Conservation (phyloP, 2,113 vertebrate species). For the Raja brachyura region DNA sequence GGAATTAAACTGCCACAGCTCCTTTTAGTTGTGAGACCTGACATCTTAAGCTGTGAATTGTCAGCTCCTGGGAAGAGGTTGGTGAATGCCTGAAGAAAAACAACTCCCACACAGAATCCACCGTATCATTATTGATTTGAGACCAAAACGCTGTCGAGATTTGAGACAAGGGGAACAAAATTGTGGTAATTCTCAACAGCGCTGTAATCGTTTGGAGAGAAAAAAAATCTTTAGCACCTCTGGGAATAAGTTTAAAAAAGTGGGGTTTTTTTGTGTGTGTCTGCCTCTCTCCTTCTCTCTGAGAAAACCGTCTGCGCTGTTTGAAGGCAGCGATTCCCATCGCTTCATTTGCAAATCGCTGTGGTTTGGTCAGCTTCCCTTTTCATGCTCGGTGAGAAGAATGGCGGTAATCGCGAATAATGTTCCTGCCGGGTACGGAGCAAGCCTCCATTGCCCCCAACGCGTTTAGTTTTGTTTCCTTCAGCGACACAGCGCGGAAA, state of each 20-base stretch:
- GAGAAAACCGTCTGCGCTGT: neutral
- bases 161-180: conserved; percentile 58
- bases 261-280: too few species aligned
- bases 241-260: too few species aligned
- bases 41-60: conserved; percentile 46
- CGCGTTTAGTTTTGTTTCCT: conserved; percentile 62
- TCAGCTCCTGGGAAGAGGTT: conserved; percentile 52
- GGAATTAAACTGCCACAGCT: neutral
- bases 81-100: conserved; percentile 49
- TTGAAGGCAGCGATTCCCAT: conserved; percentile 1
- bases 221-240: neutral
- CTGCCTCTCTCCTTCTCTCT: neutral
- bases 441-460: conserved; percentile 66
- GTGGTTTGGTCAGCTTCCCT: too few species aligned
- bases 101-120: conserved; percentile 53
- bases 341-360: conserved; percentile 3
- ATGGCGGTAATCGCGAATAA: conserved; percentile 90
- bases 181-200: conserved; percentile 39
- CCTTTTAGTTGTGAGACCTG: neutral
- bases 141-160: conserved; percentile 67
- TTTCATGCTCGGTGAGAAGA: conserved; percentile 59
- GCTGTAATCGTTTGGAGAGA: neutral
- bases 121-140: conserved; percentile 53
- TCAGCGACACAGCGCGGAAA: too few species aligned
- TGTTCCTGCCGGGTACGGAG: conserved; percentile 79